Percentiles rank a stretch among this genome's conserved stretches.
Conservation (phyloP, 1,140 invertebrate genomes). For the Drosophila sp. region DNA sequence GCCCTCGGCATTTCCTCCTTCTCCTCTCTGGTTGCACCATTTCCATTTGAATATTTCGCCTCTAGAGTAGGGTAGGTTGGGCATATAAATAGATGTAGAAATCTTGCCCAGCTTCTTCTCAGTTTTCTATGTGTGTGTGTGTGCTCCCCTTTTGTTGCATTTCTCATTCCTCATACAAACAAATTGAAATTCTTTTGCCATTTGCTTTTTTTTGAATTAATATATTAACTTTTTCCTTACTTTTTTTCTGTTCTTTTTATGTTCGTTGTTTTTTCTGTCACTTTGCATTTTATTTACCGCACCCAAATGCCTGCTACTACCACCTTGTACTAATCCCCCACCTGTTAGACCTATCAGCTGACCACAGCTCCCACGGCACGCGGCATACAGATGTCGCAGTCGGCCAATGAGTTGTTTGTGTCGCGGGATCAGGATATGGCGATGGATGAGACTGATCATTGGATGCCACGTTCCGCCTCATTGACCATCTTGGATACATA, state of each 20-base stretch:
- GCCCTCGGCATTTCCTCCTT: not conserved
- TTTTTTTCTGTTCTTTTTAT: constrained; percentile 43
- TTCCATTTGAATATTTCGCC: constrained; percentile 48
- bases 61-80: constrained; percentile 48
- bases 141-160: constrained; percentile 17
- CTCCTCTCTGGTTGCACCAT: constrained; percentile 44
- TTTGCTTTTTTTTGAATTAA: constrained; percentile 55
- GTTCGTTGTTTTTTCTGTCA: constrained; percentile 40
- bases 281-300: constrained; percentile 69
- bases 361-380: constrained; percentile 33
- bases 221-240: constrained; percentile 48
- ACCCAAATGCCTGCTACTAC: constrained; percentile 53
- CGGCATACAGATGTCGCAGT: constrained; percentile 65
- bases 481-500: constrained; percentile 50
- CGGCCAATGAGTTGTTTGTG: constrained; percentile 52
- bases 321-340: constrained; percentile 39
- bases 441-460: constrained; percentile 42
- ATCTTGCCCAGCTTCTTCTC: constrained; percentile 17
- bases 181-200: constrained; percentile 42
- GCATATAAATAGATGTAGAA: constrained; percentile 59
- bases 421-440: constrained; percentile 46
- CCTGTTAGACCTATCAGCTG: constrained; percentile 58
- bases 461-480: constrained; percentile 63
- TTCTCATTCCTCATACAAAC: constrained; percentile 30
- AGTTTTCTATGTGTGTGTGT: constrained; percentile 2